phyloP scores from a whole-genome alignment of 2,888 invertebrate genomes.

The Drosophila acutilabella region DNA sequence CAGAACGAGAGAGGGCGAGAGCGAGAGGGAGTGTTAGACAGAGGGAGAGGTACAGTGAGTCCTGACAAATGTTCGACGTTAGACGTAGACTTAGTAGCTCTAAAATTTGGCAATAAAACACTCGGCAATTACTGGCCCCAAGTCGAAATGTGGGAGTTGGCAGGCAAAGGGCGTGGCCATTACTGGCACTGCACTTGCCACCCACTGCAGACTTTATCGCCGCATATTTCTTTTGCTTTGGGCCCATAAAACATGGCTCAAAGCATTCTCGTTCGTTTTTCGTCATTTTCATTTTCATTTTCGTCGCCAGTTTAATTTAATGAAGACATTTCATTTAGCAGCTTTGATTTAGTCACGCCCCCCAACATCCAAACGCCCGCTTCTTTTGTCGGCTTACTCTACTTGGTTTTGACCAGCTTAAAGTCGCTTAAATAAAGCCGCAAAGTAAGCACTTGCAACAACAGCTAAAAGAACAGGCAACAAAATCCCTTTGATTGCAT shows the following conservation, averaged over 20 bases:
- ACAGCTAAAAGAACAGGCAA: slow-evolving; percentile 23
- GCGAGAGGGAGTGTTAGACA: not conserved
- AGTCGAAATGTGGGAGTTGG: slow-evolving; percentile 10
- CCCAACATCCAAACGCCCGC: not conserved
- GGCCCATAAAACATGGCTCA: slow-evolving; percentile 62
- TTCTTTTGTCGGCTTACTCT: not conserved
- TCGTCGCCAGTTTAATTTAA: slow-evolving; percentile 67
- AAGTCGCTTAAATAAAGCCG: slow-evolving; percentile 39
- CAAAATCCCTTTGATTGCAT: slow-evolving; percentile 57
- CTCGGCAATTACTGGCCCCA: slow-evolving; percentile 72
- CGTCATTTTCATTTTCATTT: slow-evolving; percentile 75
- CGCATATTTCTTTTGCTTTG: slow-evolving; percentile 58
- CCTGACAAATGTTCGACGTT: slow-evolving; percentile 79
- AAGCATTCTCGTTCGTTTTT: slow-evolving; percentile 53
- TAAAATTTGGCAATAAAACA: slow-evolving; percentile 80
- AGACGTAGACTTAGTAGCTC: slow-evolving; percentile 72
- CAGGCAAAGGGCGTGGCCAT: not conserved
- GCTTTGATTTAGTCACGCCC: slow-evolving; percentile 57
- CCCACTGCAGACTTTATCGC: slow-evolving; percentile 41
- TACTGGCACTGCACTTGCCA: slow-evolving; percentile 15
- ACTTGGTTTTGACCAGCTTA: slow-evolving; percentile 12
- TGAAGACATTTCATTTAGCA: slow-evolving; percentile 70
- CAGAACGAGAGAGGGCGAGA: not conserved
- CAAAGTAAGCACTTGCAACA: slow-evolving; percentile 32
- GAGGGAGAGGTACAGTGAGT: slow-evolving; percentile 15